phyloP scores from a whole-genome alignment of 2,888 invertebrate species.

The Tipula helvola region DNA sequence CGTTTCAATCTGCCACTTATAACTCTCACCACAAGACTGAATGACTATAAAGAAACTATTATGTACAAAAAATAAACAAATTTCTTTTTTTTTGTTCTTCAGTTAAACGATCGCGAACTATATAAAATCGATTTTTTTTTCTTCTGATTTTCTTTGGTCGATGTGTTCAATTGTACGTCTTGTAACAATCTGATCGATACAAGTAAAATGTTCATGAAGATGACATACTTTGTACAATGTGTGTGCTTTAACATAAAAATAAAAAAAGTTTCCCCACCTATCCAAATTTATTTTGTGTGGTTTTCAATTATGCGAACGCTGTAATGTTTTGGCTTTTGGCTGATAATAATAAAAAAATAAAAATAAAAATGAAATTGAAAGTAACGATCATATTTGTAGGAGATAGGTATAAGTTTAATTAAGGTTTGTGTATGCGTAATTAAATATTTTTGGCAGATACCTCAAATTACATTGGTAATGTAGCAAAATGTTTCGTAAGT shows the following conservation, averaged over 20 bases:
- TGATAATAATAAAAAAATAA: neutral
- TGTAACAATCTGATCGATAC: neutral
- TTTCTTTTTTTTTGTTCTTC: neutral
- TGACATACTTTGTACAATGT: neutral
- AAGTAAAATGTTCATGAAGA: neutral
- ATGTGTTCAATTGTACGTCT: neutral
- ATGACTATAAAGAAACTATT: neutral
- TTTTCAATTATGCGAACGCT: neutral
- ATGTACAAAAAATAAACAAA: neutral
- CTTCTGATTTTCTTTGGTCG: neutral
- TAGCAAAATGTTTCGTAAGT: neutral
- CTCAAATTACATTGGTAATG: neutral
- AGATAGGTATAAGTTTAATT: neutral
- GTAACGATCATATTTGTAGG: neutral
- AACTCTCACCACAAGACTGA: neutral
- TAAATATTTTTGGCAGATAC: neutral
- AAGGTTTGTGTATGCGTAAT: neutral
- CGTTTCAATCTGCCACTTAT: neutral
- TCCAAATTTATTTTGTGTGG: neutral
- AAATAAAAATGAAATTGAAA: neutral
- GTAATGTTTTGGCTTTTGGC: neutral
- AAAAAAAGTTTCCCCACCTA: neutral
- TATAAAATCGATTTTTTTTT: neutral
- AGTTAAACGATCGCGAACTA: neutral
- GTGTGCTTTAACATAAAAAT: neutral